Conservation (phyloP, 2,113 vertebrate genomes). For the Pungitius pungitius region DNA sequence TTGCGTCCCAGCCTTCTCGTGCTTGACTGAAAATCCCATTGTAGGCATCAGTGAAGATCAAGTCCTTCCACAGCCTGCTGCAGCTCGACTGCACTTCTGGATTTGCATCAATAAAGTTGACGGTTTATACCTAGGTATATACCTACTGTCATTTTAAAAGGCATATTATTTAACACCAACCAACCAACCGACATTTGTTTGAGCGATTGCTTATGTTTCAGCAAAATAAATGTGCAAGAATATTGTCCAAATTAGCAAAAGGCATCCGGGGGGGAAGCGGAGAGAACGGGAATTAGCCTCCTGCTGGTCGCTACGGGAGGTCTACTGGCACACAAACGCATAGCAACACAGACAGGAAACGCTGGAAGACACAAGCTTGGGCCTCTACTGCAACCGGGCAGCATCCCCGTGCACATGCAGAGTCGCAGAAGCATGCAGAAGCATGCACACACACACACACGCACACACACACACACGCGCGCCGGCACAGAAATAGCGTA, state of each 20-base stretch:
- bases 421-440: background rate
- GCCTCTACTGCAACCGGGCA: constrained; percentile 5
- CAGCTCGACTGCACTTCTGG: background rate
- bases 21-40: constrained; percentile 14
- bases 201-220: background rate
- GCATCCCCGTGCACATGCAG: constrained; percentile 6
- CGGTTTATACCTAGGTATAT: too few species aligned
- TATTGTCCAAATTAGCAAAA: background rate
- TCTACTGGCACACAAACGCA: constrained; percentile 10
- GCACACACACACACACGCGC: constrained; percentile 10
- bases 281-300: constrained; percentile 63
- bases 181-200: background rate
- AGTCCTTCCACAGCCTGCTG: background rate
- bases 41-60: constrained; percentile 1
- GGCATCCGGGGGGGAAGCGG: constrained; percentile 6
- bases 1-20: constrained; percentile 5
- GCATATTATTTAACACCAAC: background rate
- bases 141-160: background rate
- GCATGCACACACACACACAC: constrained; percentile 8
- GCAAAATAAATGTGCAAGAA: background rate
- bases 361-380: constrained; percentile 6
- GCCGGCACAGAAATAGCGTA: constrained; percentile 27
- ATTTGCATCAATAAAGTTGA: too few species aligned
- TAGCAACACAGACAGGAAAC: background rate
- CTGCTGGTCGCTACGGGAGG: constrained; percentile 30